A percentile compares a stretch with the other conserved stretches of the same genome.
phyloP scores from a whole-genome alignment of 2,888 invertebrate genomes.

The Muschampia plurimacula region DNA sequence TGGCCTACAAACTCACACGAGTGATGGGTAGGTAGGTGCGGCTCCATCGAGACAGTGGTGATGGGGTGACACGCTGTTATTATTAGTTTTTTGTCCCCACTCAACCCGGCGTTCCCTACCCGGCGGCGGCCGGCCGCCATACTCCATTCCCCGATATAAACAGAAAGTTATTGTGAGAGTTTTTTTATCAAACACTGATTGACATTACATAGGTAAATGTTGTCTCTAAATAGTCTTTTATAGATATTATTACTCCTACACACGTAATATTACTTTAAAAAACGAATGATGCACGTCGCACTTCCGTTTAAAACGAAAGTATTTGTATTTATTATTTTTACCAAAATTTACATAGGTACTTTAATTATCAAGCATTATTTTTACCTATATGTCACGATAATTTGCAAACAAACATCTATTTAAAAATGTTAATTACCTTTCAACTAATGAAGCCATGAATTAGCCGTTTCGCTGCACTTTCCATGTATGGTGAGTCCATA shows the following conservation, averaged over 20 bases:
- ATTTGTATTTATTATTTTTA: background rate
- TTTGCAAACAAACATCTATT: slow-evolving; percentile 17
- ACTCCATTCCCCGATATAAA: slow-evolving; percentile 73
- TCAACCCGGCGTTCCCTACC: slow-evolving; percentile 62
- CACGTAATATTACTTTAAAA: no score
- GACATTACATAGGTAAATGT: background rate
- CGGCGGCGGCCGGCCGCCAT: slow-evolving; percentile 49
- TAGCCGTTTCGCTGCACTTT: slow-evolving; percentile 28
- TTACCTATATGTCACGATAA: background rate
- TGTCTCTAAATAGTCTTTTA: background rate
- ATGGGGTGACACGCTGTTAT: slow-evolving; percentile 83
- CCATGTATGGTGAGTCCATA: slow-evolving; percentile 29
- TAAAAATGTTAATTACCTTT: slow-evolving; percentile 37
- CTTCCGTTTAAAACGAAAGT: background rate
- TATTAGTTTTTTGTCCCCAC: slow-evolving; percentile 84
- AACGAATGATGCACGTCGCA: no score
- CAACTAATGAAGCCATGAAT: slow-evolving; percentile 39
- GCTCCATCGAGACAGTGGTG: slow-evolving; percentile 69
- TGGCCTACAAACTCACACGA: slow-evolving; percentile 68
- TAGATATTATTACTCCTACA: background rate
- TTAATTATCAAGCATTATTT: background rate
- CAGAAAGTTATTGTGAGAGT: slow-evolving; percentile 71
- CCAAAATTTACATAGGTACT: background rate
- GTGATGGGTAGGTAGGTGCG: slow-evolving; percentile 67
- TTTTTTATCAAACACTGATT: slow-evolving; percentile 45